A percentile compares a stretch with the other conserved stretches of the same genome.
Conservation (phyloP, 2,797 vertebrate genomes). For the Poliocrania exsul region DNA sequence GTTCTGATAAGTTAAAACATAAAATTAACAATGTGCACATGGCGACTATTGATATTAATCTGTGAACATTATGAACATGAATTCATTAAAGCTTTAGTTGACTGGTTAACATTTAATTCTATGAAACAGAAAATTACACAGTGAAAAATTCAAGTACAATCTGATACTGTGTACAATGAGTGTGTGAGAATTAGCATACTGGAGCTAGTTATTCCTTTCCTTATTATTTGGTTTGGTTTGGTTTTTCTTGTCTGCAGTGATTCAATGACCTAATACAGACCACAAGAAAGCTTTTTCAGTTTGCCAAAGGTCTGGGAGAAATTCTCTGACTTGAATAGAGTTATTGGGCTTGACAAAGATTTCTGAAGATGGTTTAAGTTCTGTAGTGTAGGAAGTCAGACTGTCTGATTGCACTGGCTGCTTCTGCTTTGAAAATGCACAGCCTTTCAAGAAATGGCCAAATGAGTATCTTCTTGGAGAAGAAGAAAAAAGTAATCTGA, state of each 20-base stretch:
- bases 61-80: not conserved
- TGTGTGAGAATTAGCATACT: not conserved
- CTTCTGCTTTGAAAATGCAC: not conserved
- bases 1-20: not conserved
- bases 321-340: not conserved
- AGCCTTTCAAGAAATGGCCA: not conserved
- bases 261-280: slow-evolving; percentile 10
- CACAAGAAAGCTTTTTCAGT: slow-evolving; percentile 23
- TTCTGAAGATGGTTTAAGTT: not conserved
- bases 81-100: not conserved
- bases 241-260: not conserved
- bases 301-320: slow-evolving; percentile 17
- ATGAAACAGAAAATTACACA: not conserved
- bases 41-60: not conserved
- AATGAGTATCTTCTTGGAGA: not conserved
- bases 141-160: not conserved
- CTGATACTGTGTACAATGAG: not conserved
- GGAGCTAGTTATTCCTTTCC: not conserved
- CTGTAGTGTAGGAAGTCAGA: not conserved
- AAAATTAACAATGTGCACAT: not conserved
- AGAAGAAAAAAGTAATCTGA: not conserved
- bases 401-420: not conserved
- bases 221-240: not conserved
- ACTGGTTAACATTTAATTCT: not conserved
- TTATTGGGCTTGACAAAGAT: not conserved